Evolutionary conservation across 2,113 vertebrate species (phyloP), one percentile per base, ranked within the genome.

Genomic region (Stegastes partitus): DNA sequence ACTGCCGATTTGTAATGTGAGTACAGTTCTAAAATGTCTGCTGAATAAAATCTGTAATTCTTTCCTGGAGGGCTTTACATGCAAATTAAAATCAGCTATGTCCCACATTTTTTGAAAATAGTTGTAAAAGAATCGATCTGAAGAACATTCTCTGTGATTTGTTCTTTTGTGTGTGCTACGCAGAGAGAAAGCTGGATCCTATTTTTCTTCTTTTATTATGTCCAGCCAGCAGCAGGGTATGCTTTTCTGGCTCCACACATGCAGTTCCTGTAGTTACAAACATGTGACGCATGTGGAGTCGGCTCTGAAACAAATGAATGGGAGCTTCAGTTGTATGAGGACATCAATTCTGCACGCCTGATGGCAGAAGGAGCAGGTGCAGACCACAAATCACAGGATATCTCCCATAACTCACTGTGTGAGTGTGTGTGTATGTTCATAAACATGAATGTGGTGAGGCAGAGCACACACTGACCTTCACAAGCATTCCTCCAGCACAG

Each of bases 321-420:
- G 44, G 19, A 77, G 81, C 44, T 68, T 78, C 74, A 51, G 71
- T 57, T 47, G 68, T 73, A 81, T 72, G 82, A 85, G 77, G 67
- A 87, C 81, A 91, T 90, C 63, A 87, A 84, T 88, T 83, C 62
- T 87, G 74, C 68, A 61, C 4, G 56, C 26, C 66, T 78, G 74
- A 82, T 50, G 68, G 78, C 64, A 78, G 76, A 83, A 72, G 77
- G 64, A 84, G 80, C 88, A 92, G 91, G 88, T 90, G 90, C n/a
- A 1, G 39, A 5, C 45, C 62, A 87, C 85, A 89, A 86, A 83
- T 89, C 74, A 81, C 64, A 79, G 42, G 25, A 82, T 68, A 47
- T 65, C 61, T 49, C 31, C 54, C 58, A 68, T 86, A 79, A 81
- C 51, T 81, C 65, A 83, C 31, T 22, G 50, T 50, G 44, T 47